Evolutionary conservation across 2,797 vertebrate species (phyloP).

Genomic region (Columba guinea): DNA sequence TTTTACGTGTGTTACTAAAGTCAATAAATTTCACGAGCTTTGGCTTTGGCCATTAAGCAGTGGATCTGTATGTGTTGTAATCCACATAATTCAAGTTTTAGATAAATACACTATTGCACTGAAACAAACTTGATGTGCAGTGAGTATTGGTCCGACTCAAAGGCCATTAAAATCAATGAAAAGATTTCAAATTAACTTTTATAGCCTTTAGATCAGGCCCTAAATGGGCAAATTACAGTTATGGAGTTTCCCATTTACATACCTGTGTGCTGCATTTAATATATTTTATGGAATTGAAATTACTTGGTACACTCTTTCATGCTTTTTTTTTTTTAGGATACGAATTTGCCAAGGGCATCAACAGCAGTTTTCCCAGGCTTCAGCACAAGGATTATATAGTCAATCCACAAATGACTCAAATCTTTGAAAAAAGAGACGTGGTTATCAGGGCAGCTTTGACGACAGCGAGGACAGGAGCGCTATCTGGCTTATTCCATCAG

Average conservation of each 20-base stretch:
- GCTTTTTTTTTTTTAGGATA: constrained; percentile 31
- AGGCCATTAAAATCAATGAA: constrained; percentile 68
- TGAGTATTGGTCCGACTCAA: not conserved
- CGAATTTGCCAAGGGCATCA: constrained; percentile 66
- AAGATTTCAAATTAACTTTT: constrained; percentile 66
- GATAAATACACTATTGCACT: not conserved
- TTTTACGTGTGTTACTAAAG: not conserved
- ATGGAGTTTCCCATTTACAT: constrained; percentile 60
- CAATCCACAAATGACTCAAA: constrained; percentile 52
- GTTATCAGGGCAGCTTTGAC: constrained; percentile 53
- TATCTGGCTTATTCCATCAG: constrained; percentile 4
- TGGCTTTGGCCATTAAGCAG: not conserved
- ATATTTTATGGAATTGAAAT: constrained; percentile 65
- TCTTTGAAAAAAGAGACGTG: constrained; percentile 10
- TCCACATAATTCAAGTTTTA: not conserved
- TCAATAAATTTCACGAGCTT: not conserved
- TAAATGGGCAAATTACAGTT: constrained; percentile 67
- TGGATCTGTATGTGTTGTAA: not conserved
- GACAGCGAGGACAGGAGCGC: not conserved
- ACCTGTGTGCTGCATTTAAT: constrained; percentile 61
- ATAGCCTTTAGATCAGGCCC: constrained; percentile 60
- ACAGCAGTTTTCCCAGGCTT: constrained; percentile 60
- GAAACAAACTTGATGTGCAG: constrained; percentile 49
- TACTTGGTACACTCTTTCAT: constrained; percentile 62
- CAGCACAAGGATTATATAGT: constrained; percentile 39